Base-by-base conservation (phyloP, 2,113 vertebrate species). In the Dicaeum eximium region DNA sequence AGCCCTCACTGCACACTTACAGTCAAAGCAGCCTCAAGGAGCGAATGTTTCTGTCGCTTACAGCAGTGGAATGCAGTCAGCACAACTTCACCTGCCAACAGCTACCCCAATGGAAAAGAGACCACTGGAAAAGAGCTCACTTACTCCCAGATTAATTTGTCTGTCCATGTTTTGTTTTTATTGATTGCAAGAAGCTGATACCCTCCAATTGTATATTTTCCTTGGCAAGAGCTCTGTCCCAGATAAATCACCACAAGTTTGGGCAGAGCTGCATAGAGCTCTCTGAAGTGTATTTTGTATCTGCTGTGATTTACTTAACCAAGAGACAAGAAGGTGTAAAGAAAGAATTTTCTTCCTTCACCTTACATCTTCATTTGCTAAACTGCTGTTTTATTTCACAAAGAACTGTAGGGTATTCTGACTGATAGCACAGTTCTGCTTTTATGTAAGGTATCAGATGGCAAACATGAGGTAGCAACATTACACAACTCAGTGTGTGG, bases 251-350 rank as follows among this genome's bases (percentile, higher is more conserved):
- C 56, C 53, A 60, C 6, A 48, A 75, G 47, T 21, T 51, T 7
- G 71, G 40, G 74, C 42, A 53, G 61, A 79, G 62, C 33, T 87
- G 57, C 83, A 56, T 0, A 65, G 62, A 28, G 22, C 35, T 33
- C 72, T 86, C 73, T 1, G 0, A 78, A 61, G 38, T 37, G 25
- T 35, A 42, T 70, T 86, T 73, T 44, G 9, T 75, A n/a, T 61
- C 61, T 79, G 65, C 38, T 72, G 65, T 50, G 61, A 95, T 89
- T 92, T 85, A 56, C 47, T 84, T 81, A 91, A 71, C 80, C 35
- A 93, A 86, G 48, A 81, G 37, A 79, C 69, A 79, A 88, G 47
- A 47, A 69, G 44, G 19, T 40, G 33, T 91, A 65, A 62, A 91
- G 47, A 70, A 80, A 17, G 53, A 91, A 79, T 81, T 42, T 73